phyloP scores from a whole-genome alignment of 2,797 vertebrate genomes.

The Novumbra hubbsi region DNA sequence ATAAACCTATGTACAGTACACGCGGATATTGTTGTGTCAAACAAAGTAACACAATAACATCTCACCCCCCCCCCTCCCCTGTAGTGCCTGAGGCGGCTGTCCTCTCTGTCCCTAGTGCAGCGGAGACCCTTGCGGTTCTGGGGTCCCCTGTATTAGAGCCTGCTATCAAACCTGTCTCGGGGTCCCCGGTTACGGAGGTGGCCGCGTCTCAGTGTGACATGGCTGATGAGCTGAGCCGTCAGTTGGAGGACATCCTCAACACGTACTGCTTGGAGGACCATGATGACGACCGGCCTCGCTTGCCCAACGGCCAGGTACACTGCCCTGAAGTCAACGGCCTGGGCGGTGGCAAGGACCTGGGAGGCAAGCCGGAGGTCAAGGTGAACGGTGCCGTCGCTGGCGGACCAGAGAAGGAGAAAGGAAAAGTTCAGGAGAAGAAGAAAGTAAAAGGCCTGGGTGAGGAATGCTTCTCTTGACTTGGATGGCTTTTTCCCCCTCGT shows the following conservation, averaged over 20 bases:
- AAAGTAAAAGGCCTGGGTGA: slow-evolving; percentile 95
- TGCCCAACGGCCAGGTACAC: slow-evolving; percentile 78
- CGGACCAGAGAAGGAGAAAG: slow-evolving; percentile 79
- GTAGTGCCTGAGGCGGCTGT: too few species aligned
- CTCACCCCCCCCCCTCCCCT: too few species aligned
- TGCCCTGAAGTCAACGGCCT: slow-evolving; percentile 81
- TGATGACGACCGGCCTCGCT: slow-evolving; percentile 68
- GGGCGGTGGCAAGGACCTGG: slow-evolving; percentile 68
- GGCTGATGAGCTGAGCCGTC: slow-evolving; percentile 90
- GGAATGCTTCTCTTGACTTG: slow-evolving; percentile 11
- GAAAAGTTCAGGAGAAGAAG: slow-evolving; percentile 89
- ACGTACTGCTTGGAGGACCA: slow-evolving; percentile 86
- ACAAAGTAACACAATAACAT: not conserved
- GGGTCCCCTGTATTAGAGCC: not conserved
- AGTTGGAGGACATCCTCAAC: slow-evolving; percentile 94
- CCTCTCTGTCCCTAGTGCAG: not conserved
- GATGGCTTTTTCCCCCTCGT: not conserved
- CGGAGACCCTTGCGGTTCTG: not conserved
- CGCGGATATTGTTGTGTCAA: not conserved
- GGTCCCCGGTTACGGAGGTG: not conserved
- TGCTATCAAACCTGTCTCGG: not conserved
- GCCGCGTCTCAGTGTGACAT: slow-evolving; percentile 72
- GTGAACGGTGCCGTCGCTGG: slow-evolving; percentile 69
- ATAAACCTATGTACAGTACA: not conserved
- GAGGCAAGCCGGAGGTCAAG: slow-evolving; percentile 70